A percentile compares a stretch with the other conserved stretches of the same genome.
Conservation (phyloP, 2,888 invertebrate genomes). For the Ectemnius continuus region DNA sequence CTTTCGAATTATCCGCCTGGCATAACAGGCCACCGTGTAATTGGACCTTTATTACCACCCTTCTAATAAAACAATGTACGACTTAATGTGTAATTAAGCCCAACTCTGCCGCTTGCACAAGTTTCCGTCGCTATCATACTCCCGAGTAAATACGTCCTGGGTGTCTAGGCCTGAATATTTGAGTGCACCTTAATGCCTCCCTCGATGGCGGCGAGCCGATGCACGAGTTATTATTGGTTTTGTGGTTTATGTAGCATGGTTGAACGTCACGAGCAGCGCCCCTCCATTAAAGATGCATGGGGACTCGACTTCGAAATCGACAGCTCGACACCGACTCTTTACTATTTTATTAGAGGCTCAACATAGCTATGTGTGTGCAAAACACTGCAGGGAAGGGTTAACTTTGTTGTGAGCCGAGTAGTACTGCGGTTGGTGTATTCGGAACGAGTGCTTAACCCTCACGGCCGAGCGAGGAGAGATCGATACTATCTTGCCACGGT, state of each 20-base stretch:
- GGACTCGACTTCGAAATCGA: neutral
- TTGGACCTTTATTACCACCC: constrained; percentile 37
- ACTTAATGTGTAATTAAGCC: neutral
- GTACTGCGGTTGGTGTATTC: constrained; percentile 9
- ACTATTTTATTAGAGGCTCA: constrained; percentile 44
- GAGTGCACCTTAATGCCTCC: too few species aligned
- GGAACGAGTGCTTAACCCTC: constrained; percentile 15
- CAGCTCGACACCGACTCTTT: constrained; percentile 19
- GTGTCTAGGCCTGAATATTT: too few species aligned
- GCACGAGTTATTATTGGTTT: too few species aligned
- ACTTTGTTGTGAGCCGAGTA: constrained; percentile 24
- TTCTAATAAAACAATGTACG: constrained; percentile 17
- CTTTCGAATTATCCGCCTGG: constrained; percentile 13
- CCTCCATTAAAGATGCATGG: neutral
- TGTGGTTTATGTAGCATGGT: too few species aligned
- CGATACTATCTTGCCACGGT: constrained; percentile 47
- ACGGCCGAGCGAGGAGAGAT: constrained; percentile 28
- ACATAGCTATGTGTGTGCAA: constrained; percentile 1
- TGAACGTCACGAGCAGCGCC: too few species aligned
- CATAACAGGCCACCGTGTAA: constrained; percentile 26
- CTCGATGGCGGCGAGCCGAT: too few species aligned
- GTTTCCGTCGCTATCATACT: too few species aligned
- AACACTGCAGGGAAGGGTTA: constrained; percentile 16
- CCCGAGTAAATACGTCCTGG: too few species aligned
- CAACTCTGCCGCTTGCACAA: too few species aligned